Evolutionary conservation across 2,113 vertebrate species (phyloP).

Genomic region (Ammodytes dubius): DNA sequence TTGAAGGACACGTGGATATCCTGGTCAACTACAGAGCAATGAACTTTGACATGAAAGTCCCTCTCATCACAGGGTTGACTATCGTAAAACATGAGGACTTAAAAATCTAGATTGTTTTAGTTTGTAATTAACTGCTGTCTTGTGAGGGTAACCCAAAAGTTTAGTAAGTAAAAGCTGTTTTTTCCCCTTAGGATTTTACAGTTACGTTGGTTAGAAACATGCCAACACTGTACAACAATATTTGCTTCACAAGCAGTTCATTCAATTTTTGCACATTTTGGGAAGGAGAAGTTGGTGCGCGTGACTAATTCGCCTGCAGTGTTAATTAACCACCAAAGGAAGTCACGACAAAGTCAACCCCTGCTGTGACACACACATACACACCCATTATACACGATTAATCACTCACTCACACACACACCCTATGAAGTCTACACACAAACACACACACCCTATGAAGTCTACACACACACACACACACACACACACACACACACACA

Average conservation of each 20-base stretch:
- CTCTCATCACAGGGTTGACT: constrained; percentile 26
- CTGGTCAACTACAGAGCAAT: constrained; percentile 24
- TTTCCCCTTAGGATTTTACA: background rate
- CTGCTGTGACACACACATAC: constrained; percentile 23
- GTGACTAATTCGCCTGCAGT: background rate
- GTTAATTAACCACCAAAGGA: constrained; percentile 51
- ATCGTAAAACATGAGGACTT: constrained; percentile 29
- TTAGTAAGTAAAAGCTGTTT: background rate
- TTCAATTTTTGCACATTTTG: constrained; percentile 32
- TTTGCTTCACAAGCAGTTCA: constrained; percentile 14
- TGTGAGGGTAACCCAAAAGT: background rate
- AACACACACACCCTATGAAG: background rate
- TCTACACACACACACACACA: constrained; percentile 18
- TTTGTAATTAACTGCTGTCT: constrained; percentile 14
- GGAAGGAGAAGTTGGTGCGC: constrained; percentile 5
- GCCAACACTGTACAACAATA: background rate
- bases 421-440: constrained; percentile 1
- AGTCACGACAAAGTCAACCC: constrained; percentile 34
- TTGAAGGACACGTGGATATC: constrained; percentile 12
- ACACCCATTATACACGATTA: constrained; percentile 1
- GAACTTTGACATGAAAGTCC: constrained; percentile 10
- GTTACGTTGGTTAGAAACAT: background rate
- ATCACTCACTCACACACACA: constrained; percentile 11
- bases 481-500: background rate
- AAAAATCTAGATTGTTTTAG: background rate